Evolutionary conservation across 92 coral and sea anemone genomes (phyloP).

Genomic region (Actinostola sp.): DNA sequence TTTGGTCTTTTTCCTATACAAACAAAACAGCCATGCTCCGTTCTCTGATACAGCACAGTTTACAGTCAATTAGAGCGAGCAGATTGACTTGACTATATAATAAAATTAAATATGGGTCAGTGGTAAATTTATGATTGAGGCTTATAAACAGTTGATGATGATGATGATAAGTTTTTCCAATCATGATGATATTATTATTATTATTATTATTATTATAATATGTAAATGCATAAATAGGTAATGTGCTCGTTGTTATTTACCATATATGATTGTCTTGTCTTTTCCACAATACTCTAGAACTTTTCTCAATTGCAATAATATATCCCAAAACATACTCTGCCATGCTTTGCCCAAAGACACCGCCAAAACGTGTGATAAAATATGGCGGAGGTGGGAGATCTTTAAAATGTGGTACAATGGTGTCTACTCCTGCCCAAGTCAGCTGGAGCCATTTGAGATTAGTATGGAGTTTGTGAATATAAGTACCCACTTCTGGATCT

Average conservation of each 20-base stretch:
- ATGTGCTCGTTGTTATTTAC: slow-evolving; percentile 28
- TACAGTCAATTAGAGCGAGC: too few relatives aligned
- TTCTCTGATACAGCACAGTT: too few relatives aligned
- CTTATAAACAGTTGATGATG: too few relatives aligned
- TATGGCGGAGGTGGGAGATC: slow-evolving; percentile 54
- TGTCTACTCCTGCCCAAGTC: slow-evolving; percentile 86
- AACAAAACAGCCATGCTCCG: too few relatives aligned
- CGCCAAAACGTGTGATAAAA: slow-evolving; percentile 79
- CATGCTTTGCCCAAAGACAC: slow-evolving; percentile 73
- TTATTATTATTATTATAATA: too few relatives aligned
- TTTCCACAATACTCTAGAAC: slow-evolving; percentile 46
- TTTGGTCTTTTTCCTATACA: too few relatives aligned
- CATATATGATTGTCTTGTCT: slow-evolving; percentile 66
- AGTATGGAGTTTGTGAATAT: slow-evolving; percentile 56
- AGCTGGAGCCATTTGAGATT: slow-evolving; percentile 91
- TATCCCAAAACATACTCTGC: slow-evolving; percentile 86
- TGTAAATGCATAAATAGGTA: too few relatives aligned
- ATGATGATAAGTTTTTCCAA: too few relatives aligned
- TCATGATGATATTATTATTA: too few relatives aligned
- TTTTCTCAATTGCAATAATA: slow-evolving; percentile 82
- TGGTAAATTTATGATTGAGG: too few relatives aligned
- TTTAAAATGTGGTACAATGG: slow-evolving; percentile 34
- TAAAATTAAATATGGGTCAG: too few relatives aligned
- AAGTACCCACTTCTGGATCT: slow-evolving; percentile 57
- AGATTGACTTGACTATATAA: too few relatives aligned